Evolutionary conservation across 2,888 invertebrate species (phyloP), one percentile per base, ranked within the genome.

Genomic region (Agonum fuliginosum): DNA sequence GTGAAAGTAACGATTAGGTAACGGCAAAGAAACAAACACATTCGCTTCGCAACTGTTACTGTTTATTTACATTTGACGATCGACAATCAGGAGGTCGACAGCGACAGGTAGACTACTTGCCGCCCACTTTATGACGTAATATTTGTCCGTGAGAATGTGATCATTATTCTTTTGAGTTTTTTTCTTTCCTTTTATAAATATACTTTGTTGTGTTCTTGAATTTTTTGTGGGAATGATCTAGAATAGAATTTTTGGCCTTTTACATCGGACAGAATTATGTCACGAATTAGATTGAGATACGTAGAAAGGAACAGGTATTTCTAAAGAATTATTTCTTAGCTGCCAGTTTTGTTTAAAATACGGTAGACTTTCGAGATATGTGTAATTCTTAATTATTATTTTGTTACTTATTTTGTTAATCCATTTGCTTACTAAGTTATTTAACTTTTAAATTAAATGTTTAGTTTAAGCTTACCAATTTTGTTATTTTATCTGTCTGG

Each of bases 41-140:
- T 30, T 62, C 58, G 58, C 58, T 62, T 62, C 30, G 54, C 54
- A 43, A 14, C n/a, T n/a, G 48, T 19, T 30, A 62, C 58, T 62
- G 58, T 67, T 67, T 67, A 67, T 67, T 67, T 67, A 67, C 67
- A 37, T 67, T 67, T 67, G 67, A 67, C 37, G 43, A 67, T 67
- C 43, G 67, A n/a, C n/a, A n/a, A 37, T 67, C 41, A 41, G 67
- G 41, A 19, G 43, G 41, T 67, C 43, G 67, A 41, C 54, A 54
- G 46, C 20, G 48, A 22, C 67, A 67, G 58, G 58, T 62, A 62
- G 58, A 62, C 58, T 62, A 62, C 58, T 30, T 62, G 43, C 37
- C 67, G 67, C 67, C 67, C 43, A 67, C 67, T 37, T 19, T 5
- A 67, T 67, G 67, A 67, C 67, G 67, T 67, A 67, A 67, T 67